Evolutionary conservation across 2,113 vertebrate genomes (phyloP), one percentile per base, ranked within the genome.

Genomic region (Seriola quinqueradiata): DNA sequence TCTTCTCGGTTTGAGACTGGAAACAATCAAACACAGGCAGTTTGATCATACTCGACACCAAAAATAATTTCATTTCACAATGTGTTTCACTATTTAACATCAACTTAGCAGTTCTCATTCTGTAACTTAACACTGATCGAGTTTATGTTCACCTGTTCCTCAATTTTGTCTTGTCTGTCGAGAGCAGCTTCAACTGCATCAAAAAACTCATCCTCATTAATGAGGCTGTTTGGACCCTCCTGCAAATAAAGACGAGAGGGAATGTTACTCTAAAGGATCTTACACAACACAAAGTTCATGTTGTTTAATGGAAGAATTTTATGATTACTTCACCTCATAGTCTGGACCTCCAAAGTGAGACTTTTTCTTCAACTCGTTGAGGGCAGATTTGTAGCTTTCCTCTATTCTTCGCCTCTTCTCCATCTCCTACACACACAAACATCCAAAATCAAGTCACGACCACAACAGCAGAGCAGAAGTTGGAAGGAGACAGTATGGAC

Each of bases 191-290:
- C 98, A 79, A 99, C 98, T 59, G 98, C 98, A 92, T 99, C 98
- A 84, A 99, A 99, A 79, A 99, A 99, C 71, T 99, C 98, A 67
- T 99, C 98, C 93, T 99, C 98, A 77, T 99, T 99, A 55, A 99
- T 99, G 85, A 99, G 95, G 93, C 98, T 99, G 91, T 99, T 99
- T 23, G 98, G 98, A 79, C 98, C 98, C 91, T 99, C 98, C 98
- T 99, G 92, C 2, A 59, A 16, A 79, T 9, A 1, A 16, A 11
- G 8, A 0, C 28, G 19, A 40, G 40, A 23, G 16, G 3, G 25
- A 28, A 32, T 5, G 44, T 74, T 28, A 48, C 19, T 10, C 60
- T 12, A 57, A 55, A 28, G 42, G 19, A 2, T 52, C 9, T 19
- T 6, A 14, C 38, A 50, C 40, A 55, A 17, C 6, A 3, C 5